Evolutionary conservation across 2,797 vertebrate genomes (phyloP), one percentile per base, ranked within the genome.

Genomic region (Liasis olivaceus): DNA sequence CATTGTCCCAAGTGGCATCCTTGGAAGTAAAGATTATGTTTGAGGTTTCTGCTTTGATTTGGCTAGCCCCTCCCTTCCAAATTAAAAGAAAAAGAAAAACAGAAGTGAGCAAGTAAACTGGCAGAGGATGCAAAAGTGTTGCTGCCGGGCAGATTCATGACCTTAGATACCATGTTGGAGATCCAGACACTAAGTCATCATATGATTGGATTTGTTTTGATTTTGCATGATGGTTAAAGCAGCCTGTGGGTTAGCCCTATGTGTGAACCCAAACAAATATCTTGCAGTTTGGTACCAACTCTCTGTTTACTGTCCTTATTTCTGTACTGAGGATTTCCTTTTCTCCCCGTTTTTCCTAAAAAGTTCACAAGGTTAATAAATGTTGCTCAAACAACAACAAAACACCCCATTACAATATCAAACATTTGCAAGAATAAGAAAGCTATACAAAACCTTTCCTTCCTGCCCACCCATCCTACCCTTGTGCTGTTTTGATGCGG

Each of bases 401-500:
- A n/a, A 66, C 0, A 13, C 4, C 64, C 28, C 28, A n/a, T 66
- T 14, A 26, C 89, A 42, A 42, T 42, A 59, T 90, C 31, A 90
- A 24, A 59, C 42, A 15, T 77, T 77, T 77, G 6, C 58, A 36
- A 77, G 56, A 72, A 13, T 31, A 2, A 72, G 24, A 14, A 72
- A 88, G 28, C 17, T 24, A 6, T 17, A 14, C 31, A 63, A 59
- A 26, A 87, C 12, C 12, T 7, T 59, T 62, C 54, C 36, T 13
- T 9, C 9, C 92, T 59, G 14, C 62, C 87, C 56, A 22, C 47
- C 56, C 64, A 31, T 9, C 28, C 12, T 20, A 6, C 7, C 28
- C 64, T 66, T 26, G 4, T 6, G 15, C 59, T 13, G 87, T 89
- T 81, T 93, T 92, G 90, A 90, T 81, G 88, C 59, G 24, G 90